Base-by-base conservation (phyloP, 2,797 vertebrate genomes). In the Champsocephalus esox region DNA sequence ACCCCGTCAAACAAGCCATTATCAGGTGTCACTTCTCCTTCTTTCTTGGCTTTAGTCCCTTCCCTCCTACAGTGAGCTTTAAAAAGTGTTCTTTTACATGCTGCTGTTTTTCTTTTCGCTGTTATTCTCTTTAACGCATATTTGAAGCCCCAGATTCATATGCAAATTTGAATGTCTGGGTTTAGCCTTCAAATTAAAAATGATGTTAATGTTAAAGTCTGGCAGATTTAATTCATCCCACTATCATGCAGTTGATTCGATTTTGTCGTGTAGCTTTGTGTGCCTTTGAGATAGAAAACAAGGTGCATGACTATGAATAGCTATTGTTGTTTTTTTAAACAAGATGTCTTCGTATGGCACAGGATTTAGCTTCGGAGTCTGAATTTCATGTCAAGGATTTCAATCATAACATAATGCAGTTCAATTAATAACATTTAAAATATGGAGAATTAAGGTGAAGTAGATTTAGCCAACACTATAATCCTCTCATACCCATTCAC, bases 1-100 rank as follows among this genome's bases (percentile, higher is more conserved):
- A 99, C 81, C 97, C 97, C 24, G 88, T 90, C 83, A 99, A 96
- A 80, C 95, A 95, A 88, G 82, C 56, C 43, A 93, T 99, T 67
- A 99, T 99, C 93, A 99, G 98, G 98, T 96, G 76, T 17, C 51
- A 9, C 51, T 48, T 17, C 0, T 55, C 14, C 12, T 51, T 68
- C 12, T 68, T 14, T 51, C 34, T 60, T 17, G 21, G 2, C 50
- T 49, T 49, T 11, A 66, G 14, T 34, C 6, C 10, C 0, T 12
- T 8, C 3, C 19, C 12, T 64, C 5, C 13, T 11, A 61, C 51
- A 62, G 24, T 55, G 48, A 56, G 65, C 46, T 12, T 68, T 0
- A 19, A 12, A 38, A 45, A 2, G 17, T 44, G 8, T 68, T 66
- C 69, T 49, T 3, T 46, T 19, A 44, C 44, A 43, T 45, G 21